Conservation (phyloP, 2,113 vertebrate genomes). For the Aplodontia rufa region DNA sequence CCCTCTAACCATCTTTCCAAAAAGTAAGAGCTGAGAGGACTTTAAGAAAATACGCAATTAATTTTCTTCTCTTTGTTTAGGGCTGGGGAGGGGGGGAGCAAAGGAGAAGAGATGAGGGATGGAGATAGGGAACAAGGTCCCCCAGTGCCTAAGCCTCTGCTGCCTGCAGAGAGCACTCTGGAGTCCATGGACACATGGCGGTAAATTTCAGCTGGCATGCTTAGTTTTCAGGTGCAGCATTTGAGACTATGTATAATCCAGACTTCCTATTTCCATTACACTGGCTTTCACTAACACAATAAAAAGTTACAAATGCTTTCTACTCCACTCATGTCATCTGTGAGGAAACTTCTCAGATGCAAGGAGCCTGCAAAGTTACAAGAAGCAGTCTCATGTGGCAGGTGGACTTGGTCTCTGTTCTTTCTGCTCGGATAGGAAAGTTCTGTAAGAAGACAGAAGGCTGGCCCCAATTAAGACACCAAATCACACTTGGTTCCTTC, state of each 20-base stretch:
- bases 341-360: constrained; percentile 11
- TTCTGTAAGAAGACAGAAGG: neutral
- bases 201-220: neutral
- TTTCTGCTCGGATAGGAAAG: neutral
- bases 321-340: neutral
- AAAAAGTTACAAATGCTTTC: constrained; percentile 51
- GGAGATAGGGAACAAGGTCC: neutral
- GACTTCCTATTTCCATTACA: constrained; percentile 64
- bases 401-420: neutral
- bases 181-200: neutral
- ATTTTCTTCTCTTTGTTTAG: neutral
- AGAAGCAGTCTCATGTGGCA: neutral
- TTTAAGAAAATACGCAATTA: neutral
- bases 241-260: constrained; percentile 46
- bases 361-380: neutral
- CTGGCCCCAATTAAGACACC: neutral
- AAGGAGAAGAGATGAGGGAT: neutral
- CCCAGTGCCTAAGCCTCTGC: neutral
- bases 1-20: no score
- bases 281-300: constrained; percentile 51
- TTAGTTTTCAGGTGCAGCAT: constrained; percentile 29
- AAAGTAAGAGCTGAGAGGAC: neutral
- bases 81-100: rapidly evolving
- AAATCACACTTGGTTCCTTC: neutral
- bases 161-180: neutral